Evolutionary conservation across 1,140 invertebrate genomes (phyloP), one percentile per base, ranked within the genome.

Genomic region (Zaprionus capensis): DNA sequence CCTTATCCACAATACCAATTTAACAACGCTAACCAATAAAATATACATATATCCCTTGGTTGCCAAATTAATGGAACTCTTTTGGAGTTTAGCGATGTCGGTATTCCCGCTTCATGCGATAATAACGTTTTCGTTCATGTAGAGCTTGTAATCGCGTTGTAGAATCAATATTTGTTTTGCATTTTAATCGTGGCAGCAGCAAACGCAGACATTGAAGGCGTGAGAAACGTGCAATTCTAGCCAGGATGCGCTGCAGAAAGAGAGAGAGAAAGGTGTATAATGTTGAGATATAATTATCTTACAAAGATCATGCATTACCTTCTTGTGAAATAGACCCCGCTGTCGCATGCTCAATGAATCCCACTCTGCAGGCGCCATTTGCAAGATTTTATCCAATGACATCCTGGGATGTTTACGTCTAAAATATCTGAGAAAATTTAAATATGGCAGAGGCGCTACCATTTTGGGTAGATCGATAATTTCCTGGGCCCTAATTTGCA

Each of bases 361-460:
- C 83, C 83, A 86, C 4, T 53, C 9, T n/a, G 46, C 6, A 1
- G 46, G 59, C 0, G 72, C 83, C 44, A 59, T 70, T 20, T 77
- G 72, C 7, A 86, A 53, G 20, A 86, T n/a, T 2, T 70, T 73
- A 4, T 31, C 38, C 14, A 77, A 1, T 2, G 44, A 58, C 31
- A 46, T 77, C 1, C 26, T 36, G 11, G 77, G 81, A 46, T 28
- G 38, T 12, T 59, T 56, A 0, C 58, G 65, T 41, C 82, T 77
- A 0, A 78, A 59, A 26, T 53, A 82, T 9, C 83, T 80, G 4
- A 87, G 53, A 20, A 87, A 87, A 57, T 87, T 87, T 1, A 87
- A 34, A 56, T 87, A 87, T 0, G 80, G 70, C 5, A 80, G 22
- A 1, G 67, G 56, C 1, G 78, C 55, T 4, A 87, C 62, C 53